Evolutionary conservation across 2,888 invertebrate genomes (phyloP).

Genomic region (Ectemnius cavifrons): DNA sequence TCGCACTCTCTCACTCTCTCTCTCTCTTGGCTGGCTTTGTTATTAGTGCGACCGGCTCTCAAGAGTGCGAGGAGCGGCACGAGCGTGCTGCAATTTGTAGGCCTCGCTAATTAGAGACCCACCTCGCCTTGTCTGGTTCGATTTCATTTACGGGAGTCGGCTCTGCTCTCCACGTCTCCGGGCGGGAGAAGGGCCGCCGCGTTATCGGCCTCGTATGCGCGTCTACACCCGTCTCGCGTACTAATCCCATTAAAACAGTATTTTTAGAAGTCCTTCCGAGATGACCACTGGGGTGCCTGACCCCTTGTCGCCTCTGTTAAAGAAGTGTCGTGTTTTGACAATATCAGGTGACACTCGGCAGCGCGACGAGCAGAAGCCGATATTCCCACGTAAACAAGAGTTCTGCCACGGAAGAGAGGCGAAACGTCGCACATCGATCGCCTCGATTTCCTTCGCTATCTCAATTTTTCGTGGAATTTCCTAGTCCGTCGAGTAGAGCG

Average conservation of each 20-base stretch:
- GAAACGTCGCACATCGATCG: conserved; percentile 20
- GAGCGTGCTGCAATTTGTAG: not conserved
- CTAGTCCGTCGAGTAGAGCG: too few relatives aligned
- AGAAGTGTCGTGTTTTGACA: conserved; percentile 51
- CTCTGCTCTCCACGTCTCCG: too few relatives aligned
- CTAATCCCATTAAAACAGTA: conserved; percentile 41
- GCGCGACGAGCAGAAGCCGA: conserved; percentile 38
- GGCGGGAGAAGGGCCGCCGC: too few relatives aligned
- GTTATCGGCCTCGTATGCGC: conserved; percentile 8
- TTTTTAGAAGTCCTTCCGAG: conserved; percentile 24
- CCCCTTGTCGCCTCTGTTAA: conserved; percentile 38
- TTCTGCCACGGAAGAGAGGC: conserved; percentile 16
- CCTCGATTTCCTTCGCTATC: not conserved
- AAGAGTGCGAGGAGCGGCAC: not conserved
- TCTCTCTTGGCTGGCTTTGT: not conserved
- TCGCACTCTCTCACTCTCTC: not conserved
- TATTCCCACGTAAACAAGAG: conserved; percentile 38
- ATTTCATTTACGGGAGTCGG: not conserved
- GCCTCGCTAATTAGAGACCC: not conserved
- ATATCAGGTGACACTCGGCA: conserved; percentile 53
- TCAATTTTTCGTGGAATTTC: not conserved
- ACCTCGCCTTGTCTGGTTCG: not conserved
- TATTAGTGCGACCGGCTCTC: too few relatives aligned
- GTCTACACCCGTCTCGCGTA: not conserved
- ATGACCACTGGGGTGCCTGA: conserved; percentile 36